A percentile compares a stretch with the other conserved stretches of the same genome.
These are phyloP conservation scores for Gymnogyps californianus DNA, from an alignment of 2,113 vertebrate genomes.

Conservation along the genomic window DNA sequence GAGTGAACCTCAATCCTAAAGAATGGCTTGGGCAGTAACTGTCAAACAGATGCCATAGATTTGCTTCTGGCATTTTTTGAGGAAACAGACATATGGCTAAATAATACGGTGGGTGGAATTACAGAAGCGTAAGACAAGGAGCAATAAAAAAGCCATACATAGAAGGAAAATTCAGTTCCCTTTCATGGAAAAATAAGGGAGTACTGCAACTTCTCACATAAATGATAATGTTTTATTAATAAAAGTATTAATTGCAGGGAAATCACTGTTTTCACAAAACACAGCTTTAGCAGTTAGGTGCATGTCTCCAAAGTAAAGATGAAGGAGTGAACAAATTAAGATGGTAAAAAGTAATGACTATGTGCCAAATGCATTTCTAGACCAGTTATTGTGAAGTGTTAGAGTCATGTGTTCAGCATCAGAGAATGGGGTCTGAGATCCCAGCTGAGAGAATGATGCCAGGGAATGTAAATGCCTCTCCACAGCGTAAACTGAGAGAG, in stretches of 20 bases:
- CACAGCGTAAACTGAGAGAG: not conserved
- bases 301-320: not conserved
- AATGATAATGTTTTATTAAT: not conserved
- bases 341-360: not conserved
- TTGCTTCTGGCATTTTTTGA: constrained; percentile 65
- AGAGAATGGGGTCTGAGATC: not conserved
- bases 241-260: not conserved
- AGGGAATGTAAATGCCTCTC: not conserved
- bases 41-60: constrained; percentile 55
- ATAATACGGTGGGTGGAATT: constrained; percentile 32
- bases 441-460: not conserved
- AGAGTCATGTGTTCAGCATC: not conserved
- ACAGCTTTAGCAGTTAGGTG: not conserved
- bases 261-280: not conserved
- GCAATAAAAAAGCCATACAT: not conserved
- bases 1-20: constrained; percentile 60
- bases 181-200: not conserved
- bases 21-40: constrained; percentile 22
- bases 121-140: constrained; percentile 33
- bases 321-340: not conserved
- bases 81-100: constrained; percentile 67
- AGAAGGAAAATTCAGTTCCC: not conserved
- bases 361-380: not conserved
- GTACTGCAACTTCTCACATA: not conserved
- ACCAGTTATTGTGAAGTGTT: not conserved